Percentiles rank a stretch among this genome's conserved stretches.
These are phyloP conservation scores for Phrynocephalus guinanensis DNA, from an alignment of 2,797 vertebrate genomes.

Conservation along the genomic window DNA sequence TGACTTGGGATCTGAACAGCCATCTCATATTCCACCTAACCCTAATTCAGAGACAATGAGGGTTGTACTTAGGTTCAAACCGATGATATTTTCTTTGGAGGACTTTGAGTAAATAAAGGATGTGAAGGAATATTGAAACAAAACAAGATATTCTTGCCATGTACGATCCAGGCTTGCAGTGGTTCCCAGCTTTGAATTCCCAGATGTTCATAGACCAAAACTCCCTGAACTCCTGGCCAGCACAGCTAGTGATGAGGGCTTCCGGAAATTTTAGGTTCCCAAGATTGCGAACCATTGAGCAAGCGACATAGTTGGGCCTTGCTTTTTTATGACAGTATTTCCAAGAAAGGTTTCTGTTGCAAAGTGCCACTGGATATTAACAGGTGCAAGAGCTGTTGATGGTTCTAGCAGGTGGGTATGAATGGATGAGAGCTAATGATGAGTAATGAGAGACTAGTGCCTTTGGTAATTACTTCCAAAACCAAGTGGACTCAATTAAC, in stretches of 20 bases:
- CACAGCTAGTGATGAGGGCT: too few relatives aligned
- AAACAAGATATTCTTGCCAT: not conserved
- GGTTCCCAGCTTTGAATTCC: too few relatives aligned
- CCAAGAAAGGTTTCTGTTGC: not conserved
- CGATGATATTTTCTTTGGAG: not conserved
- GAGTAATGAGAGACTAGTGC: slow-evolving; percentile 30
- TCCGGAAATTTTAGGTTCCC: too few relatives aligned
- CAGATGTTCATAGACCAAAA: too few relatives aligned
- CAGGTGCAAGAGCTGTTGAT: slow-evolving; percentile 17
- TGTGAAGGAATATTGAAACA: not conserved
- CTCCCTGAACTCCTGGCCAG: too few relatives aligned
- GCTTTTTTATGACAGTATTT: slow-evolving; percentile 10
- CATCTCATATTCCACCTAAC: not conserved
- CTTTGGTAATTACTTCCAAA: slow-evolving; percentile 28
- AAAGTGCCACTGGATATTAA: slow-evolving; percentile 30
- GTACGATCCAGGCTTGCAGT: too few relatives aligned
- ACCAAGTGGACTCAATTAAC: slow-evolving; percentile 40
- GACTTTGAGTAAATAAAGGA: not conserved
- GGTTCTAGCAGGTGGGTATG: slow-evolving; percentile 20
- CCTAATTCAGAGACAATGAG: not conserved
- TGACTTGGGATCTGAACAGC: not conserved
- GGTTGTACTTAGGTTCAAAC: not conserved
- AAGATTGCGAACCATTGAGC: too few relatives aligned
- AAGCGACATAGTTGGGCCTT: not conserved
- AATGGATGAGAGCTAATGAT: slow-evolving; percentile 30